phyloP scores from a whole-genome alignment of 2,113 vertebrate species.

The Prionailurus viverrinus region DNA sequence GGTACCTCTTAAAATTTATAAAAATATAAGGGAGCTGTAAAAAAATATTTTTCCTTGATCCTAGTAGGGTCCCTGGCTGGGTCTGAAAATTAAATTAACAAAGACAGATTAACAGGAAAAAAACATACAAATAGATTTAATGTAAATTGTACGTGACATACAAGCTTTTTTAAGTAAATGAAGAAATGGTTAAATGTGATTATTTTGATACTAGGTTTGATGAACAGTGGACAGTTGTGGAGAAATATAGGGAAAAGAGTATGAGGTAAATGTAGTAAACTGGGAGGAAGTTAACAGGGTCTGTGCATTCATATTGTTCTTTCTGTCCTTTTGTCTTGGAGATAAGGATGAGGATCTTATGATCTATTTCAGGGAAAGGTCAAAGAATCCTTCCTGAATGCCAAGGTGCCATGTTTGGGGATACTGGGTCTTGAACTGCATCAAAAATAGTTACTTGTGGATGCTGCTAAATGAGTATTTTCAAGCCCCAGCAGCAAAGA shows the following conservation, averaged over 20 bases:
- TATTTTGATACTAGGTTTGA: background rate
- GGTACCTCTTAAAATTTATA: background rate
- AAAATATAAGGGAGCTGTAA: background rate
- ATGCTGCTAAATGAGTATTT: background rate
- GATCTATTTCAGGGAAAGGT: background rate
- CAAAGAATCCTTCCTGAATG: background rate
- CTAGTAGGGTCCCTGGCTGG: background rate
- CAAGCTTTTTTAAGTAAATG: background rate
- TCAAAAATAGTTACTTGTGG: background rate
- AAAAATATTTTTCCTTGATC: background rate
- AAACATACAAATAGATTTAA: background rate
- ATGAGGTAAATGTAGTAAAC: background rate
- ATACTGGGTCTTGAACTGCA: background rate
- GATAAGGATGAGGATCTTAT: background rate
- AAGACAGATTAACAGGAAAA: background rate
- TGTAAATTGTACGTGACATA: background rate
- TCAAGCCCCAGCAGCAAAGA: background rate
- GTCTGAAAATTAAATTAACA: background rate
- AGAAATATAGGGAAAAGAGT: background rate
- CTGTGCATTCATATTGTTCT: background rate
- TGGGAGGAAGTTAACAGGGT: background rate
- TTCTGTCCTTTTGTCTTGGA: background rate
- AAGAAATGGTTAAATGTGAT: background rate
- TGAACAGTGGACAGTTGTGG: background rate
- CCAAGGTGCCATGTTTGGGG: background rate